Base-by-base conservation (phyloP, 2,113 vertebrate genomes). In the Ariopsis seemanni region DNA sequence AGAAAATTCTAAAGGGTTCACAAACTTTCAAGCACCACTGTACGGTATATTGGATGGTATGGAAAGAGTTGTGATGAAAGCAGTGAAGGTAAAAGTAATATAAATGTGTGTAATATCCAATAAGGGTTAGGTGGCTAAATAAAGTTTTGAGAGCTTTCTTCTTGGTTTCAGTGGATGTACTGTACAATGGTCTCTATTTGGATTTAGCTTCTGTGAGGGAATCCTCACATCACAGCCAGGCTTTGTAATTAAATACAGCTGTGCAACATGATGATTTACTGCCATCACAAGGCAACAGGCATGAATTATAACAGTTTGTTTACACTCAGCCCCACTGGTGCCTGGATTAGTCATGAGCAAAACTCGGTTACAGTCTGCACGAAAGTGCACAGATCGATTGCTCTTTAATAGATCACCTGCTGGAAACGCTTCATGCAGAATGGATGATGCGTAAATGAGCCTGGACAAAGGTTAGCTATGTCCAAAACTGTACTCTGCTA, bases 171-270 rank as follows among this genome's bases (percentile, higher is more conserved):
- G 12, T 52, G 20, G 11, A 30, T 53, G 5, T 53, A 18, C 50
- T 8, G 42, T 42, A 42, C 42, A 42, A 4, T 42, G 42, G 8
- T 83, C 9, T 71, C 15, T 34, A 11, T 71, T 55, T 57, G 65
- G 27, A 71, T 53, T 20, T 17, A 18, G 48, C n/a, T 5, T 55
- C 17, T 34, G n/a, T 34, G 17, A 84, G 83, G 63, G 65, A 55
- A 77, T 77, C 74, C 48, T 77, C 48, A 77, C 53, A 11, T 84
- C 53, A 53, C 83, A 71, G n/a, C 65, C 65, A 55, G 50, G 27
- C 27, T 30, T 22, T 50, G 50, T 84, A 52, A 84, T 84, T 55
- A 71, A 84, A 69, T 72, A 30, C 83, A 84, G 65, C 83, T 84
- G 83, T 12, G 34, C 15, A 69, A 84, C 10, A 55, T 30, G 65